Evolutionary conservation across 2,113 vertebrate genomes (phyloP).

Genomic region (Vulpes ferrilata): DNA sequence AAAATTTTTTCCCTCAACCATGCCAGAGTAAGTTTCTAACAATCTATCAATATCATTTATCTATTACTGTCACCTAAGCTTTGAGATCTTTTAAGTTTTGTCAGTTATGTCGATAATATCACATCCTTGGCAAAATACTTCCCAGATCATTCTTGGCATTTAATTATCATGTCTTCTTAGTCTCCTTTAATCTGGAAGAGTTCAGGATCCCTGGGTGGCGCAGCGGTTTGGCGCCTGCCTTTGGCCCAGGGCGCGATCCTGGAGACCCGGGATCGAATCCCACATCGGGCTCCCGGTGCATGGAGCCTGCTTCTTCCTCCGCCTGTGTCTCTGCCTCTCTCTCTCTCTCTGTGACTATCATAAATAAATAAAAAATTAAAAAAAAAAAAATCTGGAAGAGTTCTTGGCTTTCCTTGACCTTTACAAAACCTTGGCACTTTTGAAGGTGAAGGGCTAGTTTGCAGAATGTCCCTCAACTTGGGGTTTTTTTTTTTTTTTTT

Average conservation of each 20-base stretch:
- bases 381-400: neutral
- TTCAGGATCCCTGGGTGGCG: too few species aligned
- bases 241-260: too few species aligned
- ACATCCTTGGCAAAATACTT: neutral
- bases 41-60: neutral
- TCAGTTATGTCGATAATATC: neutral
- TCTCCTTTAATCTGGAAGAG: neutral
- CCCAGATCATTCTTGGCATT: neutral
- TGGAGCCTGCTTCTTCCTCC: too few species aligned
- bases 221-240: too few species aligned
- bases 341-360: too few species aligned
- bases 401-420: neutral
- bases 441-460: neutral
- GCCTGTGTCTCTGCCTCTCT: too few species aligned
- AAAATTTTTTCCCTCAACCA: neutral
- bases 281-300: too few species aligned
- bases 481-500: too few species aligned
- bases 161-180: neutral
- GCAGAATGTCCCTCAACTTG: neutral
- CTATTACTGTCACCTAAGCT: neutral
- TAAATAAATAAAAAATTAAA: too few species aligned
- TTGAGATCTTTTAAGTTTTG: neutral
- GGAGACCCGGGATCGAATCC: too few species aligned
- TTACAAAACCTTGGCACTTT: neutral
- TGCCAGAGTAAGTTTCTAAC: neutral